Evolutionary conservation across 2,113 vertebrate species (phyloP).

Genomic region (Argyrosomus japonicus): DNA sequence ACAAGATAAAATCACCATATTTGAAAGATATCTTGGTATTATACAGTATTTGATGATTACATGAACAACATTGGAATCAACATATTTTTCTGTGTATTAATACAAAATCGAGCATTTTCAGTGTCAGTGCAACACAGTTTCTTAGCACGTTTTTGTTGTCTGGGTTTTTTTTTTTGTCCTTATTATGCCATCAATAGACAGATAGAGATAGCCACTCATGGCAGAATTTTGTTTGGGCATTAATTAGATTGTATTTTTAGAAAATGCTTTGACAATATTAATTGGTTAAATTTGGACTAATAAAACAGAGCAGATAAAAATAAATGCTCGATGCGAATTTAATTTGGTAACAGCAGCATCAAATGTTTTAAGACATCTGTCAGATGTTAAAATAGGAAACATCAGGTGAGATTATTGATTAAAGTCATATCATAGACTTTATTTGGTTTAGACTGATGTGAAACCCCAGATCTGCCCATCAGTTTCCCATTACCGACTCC

Average conservation of each 20-base stretch:
- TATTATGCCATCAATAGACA: no score
- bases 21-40: not conserved
- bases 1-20: not conserved
- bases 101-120: no score
- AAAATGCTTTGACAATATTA: not conserved
- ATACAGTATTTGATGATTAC: not conserved
- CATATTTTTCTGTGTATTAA: no score
- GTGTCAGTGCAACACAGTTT: no score
- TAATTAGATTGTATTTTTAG: constrained; percentile 4
- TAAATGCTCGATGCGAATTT: not conserved
- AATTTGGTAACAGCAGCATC: not conserved
- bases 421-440: no score
- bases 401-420: not conserved
- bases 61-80: not conserved
- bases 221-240: not conserved
- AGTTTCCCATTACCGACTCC: not conserved
- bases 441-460: not conserved
- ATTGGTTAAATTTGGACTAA: not conserved
- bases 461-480: not conserved
- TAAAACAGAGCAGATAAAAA: constrained; percentile 16
- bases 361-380: not conserved
- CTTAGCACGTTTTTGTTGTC: no score
- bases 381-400: not conserved
- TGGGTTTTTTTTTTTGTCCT: no score
- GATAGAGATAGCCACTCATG: not conserved